Percentiles rank a stretch among this genome's conserved stretches.
These are phyloP conservation scores for Pseudomyrmex flavicornis DNA, from an alignment of 1,140 invertebrate genomes.

Conservation along the genomic window DNA sequence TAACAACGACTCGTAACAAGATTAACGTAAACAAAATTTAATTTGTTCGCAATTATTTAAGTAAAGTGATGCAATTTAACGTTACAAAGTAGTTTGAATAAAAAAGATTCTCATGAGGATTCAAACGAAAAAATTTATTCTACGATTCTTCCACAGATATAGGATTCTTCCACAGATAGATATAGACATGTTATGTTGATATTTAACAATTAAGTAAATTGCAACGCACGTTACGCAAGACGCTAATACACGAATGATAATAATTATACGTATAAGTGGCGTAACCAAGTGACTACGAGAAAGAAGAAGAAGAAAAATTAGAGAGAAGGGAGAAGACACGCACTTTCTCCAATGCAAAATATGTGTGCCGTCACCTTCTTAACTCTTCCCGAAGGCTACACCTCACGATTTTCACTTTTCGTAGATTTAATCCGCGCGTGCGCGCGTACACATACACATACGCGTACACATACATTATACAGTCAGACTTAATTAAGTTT, in stretches of 20 bases:
- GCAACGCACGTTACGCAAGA: slow-evolving; percentile 72
- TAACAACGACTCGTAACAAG: too few species aligned
- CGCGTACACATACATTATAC: background rate
- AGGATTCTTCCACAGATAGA: too few species aligned
- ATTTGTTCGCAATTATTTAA: too few species aligned
- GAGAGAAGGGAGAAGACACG: slow-evolving; percentile 24
- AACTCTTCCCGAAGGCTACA: slow-evolving; percentile 44
- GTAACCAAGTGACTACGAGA: slow-evolving; percentile 47
- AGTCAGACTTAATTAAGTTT: slow-evolving; percentile 33
- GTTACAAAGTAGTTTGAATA: too few species aligned
- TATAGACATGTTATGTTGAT: slow-evolving; percentile 22
- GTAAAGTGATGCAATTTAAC: too few species aligned
- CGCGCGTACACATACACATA: background rate
- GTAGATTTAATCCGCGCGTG: slow-evolving; percentile 38
- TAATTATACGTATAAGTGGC: slow-evolving; percentile 66
- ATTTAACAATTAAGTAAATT: slow-evolving; percentile 66
- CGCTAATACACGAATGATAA: slow-evolving; percentile 74
- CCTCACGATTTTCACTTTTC: slow-evolving; percentile 77
- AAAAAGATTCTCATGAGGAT: too few species aligned
- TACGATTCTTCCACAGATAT: too few species aligned
- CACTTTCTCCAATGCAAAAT: slow-evolving; percentile 81
- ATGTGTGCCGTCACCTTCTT: slow-evolving; percentile 77
- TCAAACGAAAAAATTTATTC: too few species aligned
- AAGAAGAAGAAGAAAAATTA: slow-evolving; percentile 42
- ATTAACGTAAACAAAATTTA: too few species aligned